Conservation (phyloP, 2,113 vertebrate species). For the Pelmatolapia mariae region DNA sequence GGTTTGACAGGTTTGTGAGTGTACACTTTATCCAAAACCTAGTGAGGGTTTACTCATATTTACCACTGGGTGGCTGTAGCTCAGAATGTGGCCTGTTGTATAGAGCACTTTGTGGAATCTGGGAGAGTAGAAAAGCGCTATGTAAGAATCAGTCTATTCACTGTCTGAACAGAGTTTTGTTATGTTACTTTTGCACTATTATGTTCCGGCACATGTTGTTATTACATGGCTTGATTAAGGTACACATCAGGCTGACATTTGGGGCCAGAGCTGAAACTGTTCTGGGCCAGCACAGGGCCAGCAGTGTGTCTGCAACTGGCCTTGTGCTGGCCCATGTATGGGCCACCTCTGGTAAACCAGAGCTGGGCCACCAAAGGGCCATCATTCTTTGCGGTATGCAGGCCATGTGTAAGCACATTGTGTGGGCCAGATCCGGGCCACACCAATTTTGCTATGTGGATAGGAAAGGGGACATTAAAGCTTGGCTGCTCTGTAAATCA, state of each 20-base stretch:
- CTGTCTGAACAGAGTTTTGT: background rate
- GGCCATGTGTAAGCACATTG: background rate
- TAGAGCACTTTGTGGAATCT: background rate
- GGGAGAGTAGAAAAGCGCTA: background rate
- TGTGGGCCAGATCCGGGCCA: background rate
- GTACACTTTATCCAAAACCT: too few relatives aligned
- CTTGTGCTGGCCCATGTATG: background rate
- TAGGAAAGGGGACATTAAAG: background rate
- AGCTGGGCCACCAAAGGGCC: background rate
- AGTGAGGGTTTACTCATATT: too few relatives aligned
- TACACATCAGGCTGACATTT: background rate
- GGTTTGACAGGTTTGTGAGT: too few relatives aligned
- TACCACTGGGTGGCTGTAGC: too few relatives aligned
- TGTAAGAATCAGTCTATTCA: background rate
- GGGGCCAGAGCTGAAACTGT: accelerated
- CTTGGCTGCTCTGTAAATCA: background rate
- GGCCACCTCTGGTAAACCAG: background rate
- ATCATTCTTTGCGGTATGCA: background rate
- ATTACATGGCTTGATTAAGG: background rate
- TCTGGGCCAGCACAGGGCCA: background rate
- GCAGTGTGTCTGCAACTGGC: background rate
- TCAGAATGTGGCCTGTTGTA: background rate
- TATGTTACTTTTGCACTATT: background rate
- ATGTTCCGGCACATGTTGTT: background rate
- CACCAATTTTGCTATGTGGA: background rate